phyloP scores from a whole-genome alignment of 2,888 invertebrate species.

The Fragum fragum region DNA sequence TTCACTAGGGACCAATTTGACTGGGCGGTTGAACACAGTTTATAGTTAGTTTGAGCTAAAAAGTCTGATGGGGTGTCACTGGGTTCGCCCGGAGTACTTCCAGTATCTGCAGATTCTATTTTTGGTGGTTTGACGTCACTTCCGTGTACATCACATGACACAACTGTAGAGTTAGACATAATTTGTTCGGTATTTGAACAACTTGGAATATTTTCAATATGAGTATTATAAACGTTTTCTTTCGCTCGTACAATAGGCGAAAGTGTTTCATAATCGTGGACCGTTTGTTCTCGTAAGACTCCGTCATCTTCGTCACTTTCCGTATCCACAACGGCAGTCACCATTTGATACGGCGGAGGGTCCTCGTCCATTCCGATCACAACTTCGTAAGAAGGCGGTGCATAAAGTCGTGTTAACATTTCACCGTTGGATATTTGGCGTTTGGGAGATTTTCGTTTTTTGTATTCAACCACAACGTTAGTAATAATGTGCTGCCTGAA shows the following conservation, averaged over 20 bases:
- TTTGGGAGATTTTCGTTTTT: constrained; percentile 41
- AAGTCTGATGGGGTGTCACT: not conserved
- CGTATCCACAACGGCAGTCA: constrained; percentile 41
- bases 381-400: constrained; percentile 78
- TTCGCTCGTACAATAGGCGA: not conserved
- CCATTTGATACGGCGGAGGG: constrained; percentile 67
- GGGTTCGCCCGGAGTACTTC: not conserved
- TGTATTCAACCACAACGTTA: constrained; percentile 56
- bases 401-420: constrained; percentile 60
- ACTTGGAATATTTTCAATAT: not conserved
- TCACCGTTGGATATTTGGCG: constrained; percentile 52
- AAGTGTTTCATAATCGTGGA: constrained; percentile 8
- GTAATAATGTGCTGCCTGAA: constrained; percentile 45
- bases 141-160: constrained; percentile 61
- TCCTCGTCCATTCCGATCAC: constrained; percentile 70
- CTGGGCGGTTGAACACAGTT: constrained; percentile 35
- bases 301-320: constrained; percentile 57
- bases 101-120: not conserved
- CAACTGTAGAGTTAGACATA: constrained; percentile 42
- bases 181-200: not conserved
- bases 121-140: constrained; percentile 16
- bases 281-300: constrained; percentile 23
- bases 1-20: not conserved
- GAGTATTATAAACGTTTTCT: not conserved
- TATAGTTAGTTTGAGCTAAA: constrained; percentile 49